Conservation (phyloP, 2,888 invertebrate genomes). For the Plemyria rubiginata region DNA sequence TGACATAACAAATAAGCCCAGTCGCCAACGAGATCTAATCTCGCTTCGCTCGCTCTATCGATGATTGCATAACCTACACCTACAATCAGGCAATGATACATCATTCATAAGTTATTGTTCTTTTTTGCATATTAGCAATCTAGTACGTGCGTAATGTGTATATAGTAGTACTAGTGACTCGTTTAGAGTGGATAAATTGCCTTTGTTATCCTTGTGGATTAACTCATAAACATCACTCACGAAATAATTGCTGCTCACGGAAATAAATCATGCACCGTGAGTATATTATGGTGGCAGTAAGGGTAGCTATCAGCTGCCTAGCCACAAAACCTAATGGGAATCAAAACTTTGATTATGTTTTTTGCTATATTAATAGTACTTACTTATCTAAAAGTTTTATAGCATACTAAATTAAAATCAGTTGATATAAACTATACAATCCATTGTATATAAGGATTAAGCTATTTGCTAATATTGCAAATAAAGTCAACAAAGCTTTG, state of each 20-base stretch:
- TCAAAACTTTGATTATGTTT: no score
- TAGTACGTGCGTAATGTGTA: slow-evolving; percentile 5
- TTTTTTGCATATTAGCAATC: slow-evolving; percentile 28
- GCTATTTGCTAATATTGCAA: no score
- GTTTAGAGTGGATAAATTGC: slow-evolving; percentile 56
- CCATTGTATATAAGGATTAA: no score
- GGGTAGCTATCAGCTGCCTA: no score
- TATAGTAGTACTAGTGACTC: slow-evolving; percentile 48
- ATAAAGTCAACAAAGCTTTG: no score
- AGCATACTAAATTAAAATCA: no score
- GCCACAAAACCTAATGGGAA: no score
- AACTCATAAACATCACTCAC: slow-evolving; percentile 43
- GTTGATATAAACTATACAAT: no score
- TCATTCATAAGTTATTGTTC: slow-evolving; percentile 18
- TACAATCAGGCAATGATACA: slow-evolving; percentile 17
- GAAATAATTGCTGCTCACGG: slow-evolving; percentile 39
- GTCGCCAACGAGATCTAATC: no score
- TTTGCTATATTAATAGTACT: no score
- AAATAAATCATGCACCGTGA: slow-evolving; percentile 36
- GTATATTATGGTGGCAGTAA: slow-evolving; percentile 14
- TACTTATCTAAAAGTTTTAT: no score
- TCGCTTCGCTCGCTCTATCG: not conserved
- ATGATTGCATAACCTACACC: slow-evolving; percentile 14
- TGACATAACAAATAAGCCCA: no score
- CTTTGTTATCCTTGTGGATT: slow-evolving; percentile 58